Evolutionary conservation across 2,888 invertebrate species (phyloP).

Genomic region (Watsonalla cultraria): DNA sequence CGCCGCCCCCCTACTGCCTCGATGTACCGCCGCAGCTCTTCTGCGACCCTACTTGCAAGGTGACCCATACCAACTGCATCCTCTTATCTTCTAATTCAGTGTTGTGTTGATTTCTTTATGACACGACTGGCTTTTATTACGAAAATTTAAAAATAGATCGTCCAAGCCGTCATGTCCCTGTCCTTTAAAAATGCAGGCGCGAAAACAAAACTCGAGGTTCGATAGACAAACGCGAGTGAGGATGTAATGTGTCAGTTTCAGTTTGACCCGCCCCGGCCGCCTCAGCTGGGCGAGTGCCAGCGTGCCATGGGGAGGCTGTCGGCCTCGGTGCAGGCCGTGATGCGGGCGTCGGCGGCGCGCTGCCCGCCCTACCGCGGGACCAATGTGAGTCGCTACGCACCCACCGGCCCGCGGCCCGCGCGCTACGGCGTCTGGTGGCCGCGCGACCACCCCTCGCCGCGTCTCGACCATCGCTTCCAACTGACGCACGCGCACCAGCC

Average conservation of each 20-base stretch:
- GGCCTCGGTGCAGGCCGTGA: slow-evolving; percentile 60
- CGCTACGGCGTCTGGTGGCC: slow-evolving; percentile 64
- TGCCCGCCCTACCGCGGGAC: slow-evolving; percentile 64
- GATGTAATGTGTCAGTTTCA: slow-evolving; percentile 43
- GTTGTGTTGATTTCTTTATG: background rate
- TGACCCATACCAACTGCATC: slow-evolving; percentile 15
- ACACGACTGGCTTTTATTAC: too few species aligned
- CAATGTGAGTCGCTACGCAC: slow-evolving; percentile 63
- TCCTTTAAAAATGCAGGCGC: too few species aligned
- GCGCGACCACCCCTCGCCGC: slow-evolving; percentile 47
- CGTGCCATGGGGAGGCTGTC: slow-evolving; percentile 58
- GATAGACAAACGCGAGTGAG: background rate
- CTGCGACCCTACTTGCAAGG: slow-evolving; percentile 68
- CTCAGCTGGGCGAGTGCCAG: slow-evolving; percentile 54
- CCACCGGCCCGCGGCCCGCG: slow-evolving; percentile 55
- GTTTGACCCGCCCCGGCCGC: slow-evolving; percentile 60
- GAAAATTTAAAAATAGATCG: too few species aligned
- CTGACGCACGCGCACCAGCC: slow-evolving; percentile 28
- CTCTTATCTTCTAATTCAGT: background rate
- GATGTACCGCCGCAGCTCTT: slow-evolving; percentile 59
- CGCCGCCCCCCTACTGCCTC: slow-evolving; percentile 56
- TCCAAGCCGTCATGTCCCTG: too few species aligned
- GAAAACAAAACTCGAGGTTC: background rate
- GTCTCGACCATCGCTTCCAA: slow-evolving; percentile 44
- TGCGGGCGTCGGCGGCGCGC: slow-evolving; percentile 54